Evolutionary conservation across 2,888 invertebrate genomes (phyloP).

Genomic region (Drosophila dives): DNA sequence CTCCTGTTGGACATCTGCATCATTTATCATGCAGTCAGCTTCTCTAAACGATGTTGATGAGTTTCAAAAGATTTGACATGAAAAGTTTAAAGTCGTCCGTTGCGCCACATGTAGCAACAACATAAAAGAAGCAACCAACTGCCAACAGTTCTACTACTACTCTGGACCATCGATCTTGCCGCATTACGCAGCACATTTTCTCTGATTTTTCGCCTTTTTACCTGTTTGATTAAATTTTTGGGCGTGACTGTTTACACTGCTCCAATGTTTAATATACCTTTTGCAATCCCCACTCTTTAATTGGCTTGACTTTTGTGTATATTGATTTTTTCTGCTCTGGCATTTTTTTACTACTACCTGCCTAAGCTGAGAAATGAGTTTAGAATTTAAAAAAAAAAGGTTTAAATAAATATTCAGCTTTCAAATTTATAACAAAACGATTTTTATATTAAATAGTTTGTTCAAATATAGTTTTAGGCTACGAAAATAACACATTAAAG

Average conservation of each 20-base stretch:
- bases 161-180: conserved; percentile 19
- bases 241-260: conserved; percentile 44
- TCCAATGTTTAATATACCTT: conserved; percentile 1
- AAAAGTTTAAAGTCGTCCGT: conserved; percentile 38
- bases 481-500: too few species aligned
- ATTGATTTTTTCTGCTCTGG: background rate
- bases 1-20: conserved; percentile 32
- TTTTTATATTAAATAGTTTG: background rate
- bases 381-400: background rate
- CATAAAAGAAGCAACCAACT: conserved; percentile 10
- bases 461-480: too few species aligned
- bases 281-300: background rate
- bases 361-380: conserved; percentile 16
- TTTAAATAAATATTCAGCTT: background rate
- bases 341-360: background rate
- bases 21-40: conserved; percentile 58
- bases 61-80: conserved; percentile 54
- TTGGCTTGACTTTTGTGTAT: conserved; percentile 16
- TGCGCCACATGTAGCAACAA: conserved; percentile 17
- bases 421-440: background rate
- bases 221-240: background rate
- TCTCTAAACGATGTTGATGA: conserved; percentile 45
- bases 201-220: conserved; percentile 1
- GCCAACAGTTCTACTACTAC: conserved; percentile 4
- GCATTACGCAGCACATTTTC: conserved; percentile 36